Evolutionary conservation across 2,888 invertebrate genomes (phyloP).

Genomic region (Cantharis nigra): DNA sequence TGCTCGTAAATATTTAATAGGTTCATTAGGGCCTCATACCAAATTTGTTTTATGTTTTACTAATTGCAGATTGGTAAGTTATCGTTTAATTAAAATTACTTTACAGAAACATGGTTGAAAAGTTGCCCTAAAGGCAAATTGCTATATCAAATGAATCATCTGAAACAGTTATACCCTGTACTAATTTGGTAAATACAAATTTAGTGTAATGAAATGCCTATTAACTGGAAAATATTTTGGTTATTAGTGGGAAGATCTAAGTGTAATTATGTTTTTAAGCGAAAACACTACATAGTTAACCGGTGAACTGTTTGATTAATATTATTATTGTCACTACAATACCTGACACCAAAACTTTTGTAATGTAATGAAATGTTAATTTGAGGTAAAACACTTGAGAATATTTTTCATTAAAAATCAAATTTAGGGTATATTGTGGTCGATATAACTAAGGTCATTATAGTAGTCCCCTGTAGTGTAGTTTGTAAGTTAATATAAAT

Average conservation of each 20-base stretch:
- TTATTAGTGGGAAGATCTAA: neutral
- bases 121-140: neutral
- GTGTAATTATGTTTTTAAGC: neutral
- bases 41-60: neutral
- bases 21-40: neutral
- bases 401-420: neutral
- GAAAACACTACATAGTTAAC: neutral
- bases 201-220: neutral
- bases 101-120: neutral
- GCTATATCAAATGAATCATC: neutral
- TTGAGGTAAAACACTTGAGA: neutral
- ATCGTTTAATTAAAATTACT: neutral
- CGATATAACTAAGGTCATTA: neutral
- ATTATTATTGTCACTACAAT: neutral
- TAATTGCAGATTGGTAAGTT: neutral
- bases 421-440: neutral
- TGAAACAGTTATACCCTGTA: neutral
- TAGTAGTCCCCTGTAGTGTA: neutral
- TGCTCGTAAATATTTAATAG: neutral
- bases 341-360: neutral
- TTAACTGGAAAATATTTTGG: neutral
- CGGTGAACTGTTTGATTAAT: neutral
- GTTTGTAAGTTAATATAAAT: neutral
- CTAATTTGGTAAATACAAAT: neutral
- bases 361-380: neutral